These are phyloP conservation scores for Equus przewalskii DNA, from an alignment of 2,113 vertebrate species.

Conservation along the genomic window DNA sequence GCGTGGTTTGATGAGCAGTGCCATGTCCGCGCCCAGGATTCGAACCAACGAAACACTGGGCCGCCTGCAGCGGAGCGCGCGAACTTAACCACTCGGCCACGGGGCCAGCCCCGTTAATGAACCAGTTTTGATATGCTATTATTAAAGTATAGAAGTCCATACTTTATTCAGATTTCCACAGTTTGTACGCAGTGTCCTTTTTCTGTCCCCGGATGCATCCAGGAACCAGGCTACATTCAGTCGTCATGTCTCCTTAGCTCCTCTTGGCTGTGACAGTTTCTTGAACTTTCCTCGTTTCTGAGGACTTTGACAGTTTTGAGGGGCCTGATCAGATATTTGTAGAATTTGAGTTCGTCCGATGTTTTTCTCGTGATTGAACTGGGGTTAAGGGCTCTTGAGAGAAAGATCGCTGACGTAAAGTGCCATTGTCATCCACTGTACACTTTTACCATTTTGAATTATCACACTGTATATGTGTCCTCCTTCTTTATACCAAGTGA, in stretches of 20 bases:
- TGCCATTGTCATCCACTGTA: too few relatives aligned
- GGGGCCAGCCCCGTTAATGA: too few relatives aligned
- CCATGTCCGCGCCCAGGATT: too few relatives aligned
- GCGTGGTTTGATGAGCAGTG: too few relatives aligned
- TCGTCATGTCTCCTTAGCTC: neutral
- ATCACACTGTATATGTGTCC: neutral
- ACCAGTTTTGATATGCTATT: neutral
- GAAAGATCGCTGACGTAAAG: neutral
- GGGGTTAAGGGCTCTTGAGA: neutral
- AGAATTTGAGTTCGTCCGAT: neutral
- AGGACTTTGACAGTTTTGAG: neutral
- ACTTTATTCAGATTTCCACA: neutral
- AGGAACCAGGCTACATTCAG: neutral
- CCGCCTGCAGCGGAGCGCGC: too few relatives aligned
- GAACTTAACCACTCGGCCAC: too few relatives aligned
- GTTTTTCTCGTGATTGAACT: neutral
- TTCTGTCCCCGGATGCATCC: too few relatives aligned
- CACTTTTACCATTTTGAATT: neutral
- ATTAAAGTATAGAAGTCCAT: neutral
- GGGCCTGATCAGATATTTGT: neutral
- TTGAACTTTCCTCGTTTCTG: neutral
- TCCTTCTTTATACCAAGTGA: neutral
- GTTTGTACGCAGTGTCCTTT: neutral
- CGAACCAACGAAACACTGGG: too few relatives aligned
- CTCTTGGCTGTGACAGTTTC: neutral